Base-by-base conservation (phyloP, 2,888 invertebrate species). In the Plagodis dolabraria region DNA sequence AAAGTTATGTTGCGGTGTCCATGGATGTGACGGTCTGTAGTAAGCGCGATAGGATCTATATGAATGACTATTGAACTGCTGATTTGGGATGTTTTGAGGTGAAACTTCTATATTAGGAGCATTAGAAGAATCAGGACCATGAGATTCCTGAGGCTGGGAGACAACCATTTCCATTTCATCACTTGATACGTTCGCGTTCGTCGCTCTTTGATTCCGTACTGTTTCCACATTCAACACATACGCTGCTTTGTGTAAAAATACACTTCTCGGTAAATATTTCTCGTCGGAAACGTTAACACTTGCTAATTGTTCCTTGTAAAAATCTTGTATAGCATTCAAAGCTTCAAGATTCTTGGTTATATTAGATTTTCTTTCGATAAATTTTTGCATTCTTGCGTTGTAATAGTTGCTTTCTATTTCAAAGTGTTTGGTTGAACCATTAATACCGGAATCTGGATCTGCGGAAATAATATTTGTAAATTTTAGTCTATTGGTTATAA, bases 261-360 rank as follows among this genome's bases (percentile, higher is more conserved):
- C 74, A 65, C 83, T 84, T 62, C 77, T 70, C 7, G 92, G 92
- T 53, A 91, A 67, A 49, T 72, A 75, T 53, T 76, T 58, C 58
- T 79, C 79, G 5, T 81, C 76, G 2, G 92, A 89, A 6, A 76
- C 80, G 50, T 79, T 80, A 0, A 89, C 56, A 33, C 75, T 76
- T 2, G 85, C 75, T n/a, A 75, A 53, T 35, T 73, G 67, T 60
- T 81, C 76, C 47, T 78, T 70, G 22, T 70, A 76, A n/a, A 87
- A 67, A 56, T 86, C 82, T 33, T 90, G 87, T 43, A 91, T 53
- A 53, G 70, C 71, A 47, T 80, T 72, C 51, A 88, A 87, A 67
- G 54, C 63, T 47, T 72, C 75, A 34, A 78, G 69, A 6, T 80
- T 42, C 8, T 42, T 67, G 61, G 70, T 71, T 33, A 61, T 54